These are phyloP conservation scores for Escarpia spicata DNA, from an alignment of 2,888 invertebrate genomes.

Conservation along the genomic window DNA sequence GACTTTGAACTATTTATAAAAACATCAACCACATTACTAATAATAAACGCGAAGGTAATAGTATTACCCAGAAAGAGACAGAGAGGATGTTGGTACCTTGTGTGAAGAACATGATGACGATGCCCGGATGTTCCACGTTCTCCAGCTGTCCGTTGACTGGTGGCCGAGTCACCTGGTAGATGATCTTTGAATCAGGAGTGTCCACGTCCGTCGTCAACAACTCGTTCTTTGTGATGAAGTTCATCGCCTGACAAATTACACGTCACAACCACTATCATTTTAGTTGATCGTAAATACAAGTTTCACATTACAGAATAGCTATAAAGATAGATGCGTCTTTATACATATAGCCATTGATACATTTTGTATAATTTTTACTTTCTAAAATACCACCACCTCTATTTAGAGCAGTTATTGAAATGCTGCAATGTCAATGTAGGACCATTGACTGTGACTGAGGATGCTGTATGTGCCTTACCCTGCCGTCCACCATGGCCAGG, in stretches of 20 bases:
- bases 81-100: slow-evolving; percentile 48
- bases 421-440: background rate
- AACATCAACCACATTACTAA: background rate
- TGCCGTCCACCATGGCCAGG: slow-evolving; percentile 47
- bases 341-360: no score
- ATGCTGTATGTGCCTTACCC: slow-evolving; percentile 37
- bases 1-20: background rate
- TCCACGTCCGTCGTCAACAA: slow-evolving; percentile 54
- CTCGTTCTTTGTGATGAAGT: slow-evolving; percentile 52
- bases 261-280: background rate
- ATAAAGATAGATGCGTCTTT: no score
- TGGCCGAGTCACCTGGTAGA: slow-evolving; percentile 51
- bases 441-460: background rate
- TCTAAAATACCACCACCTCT: background rate
- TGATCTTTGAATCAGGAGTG: slow-evolving; percentile 47
- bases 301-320: no score
- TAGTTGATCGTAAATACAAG: background rate
- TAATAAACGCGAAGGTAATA: background rate
- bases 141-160: slow-evolving; percentile 56
- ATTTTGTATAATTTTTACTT: background rate
- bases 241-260: slow-evolving; percentile 43
- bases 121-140: slow-evolving; percentile 45
- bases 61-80: background rate
- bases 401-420: background rate
- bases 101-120: slow-evolving; percentile 49